A percentile compares a stretch with the other conserved stretches of the same genome.
Evolutionary conservation across 2,113 vertebrate species (phyloP).

Genomic region (Scomber scombrus): DNA sequence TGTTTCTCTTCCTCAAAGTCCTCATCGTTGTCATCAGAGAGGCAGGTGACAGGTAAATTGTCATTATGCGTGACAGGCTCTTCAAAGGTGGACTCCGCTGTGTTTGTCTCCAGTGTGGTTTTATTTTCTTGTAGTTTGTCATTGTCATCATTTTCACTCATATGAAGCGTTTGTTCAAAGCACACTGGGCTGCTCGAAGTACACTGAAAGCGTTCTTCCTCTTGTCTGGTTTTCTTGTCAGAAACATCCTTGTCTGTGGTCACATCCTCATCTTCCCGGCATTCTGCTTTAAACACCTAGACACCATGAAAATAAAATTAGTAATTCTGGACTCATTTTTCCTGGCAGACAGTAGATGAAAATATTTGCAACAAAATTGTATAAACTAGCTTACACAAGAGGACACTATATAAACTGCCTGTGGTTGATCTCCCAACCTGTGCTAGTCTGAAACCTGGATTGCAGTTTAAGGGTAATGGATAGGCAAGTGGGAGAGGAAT

Average conservation of each 20-base stretch:
- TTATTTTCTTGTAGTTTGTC: background rate
- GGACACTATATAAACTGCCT: background rate
- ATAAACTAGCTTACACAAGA: background rate
- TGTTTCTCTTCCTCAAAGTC: constrained; percentile 7
- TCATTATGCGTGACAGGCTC: background rate
- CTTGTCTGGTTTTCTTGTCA: constrained; percentile 4
- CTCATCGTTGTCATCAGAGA: constrained; percentile 7
- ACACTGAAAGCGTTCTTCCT: background rate
- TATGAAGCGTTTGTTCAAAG: background rate
- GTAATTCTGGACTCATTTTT: background rate
- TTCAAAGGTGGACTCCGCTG: background rate
- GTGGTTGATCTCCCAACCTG: background rate
- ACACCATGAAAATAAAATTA: background rate
- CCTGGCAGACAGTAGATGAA: background rate
- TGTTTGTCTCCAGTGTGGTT: background rate
- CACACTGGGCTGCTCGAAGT: background rate
- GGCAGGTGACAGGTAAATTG: background rate
- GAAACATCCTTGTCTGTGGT: background rate
- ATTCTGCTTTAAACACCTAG: constrained; percentile 49
- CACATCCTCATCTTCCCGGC: background rate
- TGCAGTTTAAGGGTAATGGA: background rate
- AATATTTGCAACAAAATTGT: background rate
- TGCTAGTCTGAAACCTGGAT: background rate
- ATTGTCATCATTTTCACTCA: background rate
- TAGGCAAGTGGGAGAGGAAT: background rate